phyloP scores from a whole-genome alignment of 1,140 invertebrate species.

The Mycetomoellerius zeteki region DNA sequence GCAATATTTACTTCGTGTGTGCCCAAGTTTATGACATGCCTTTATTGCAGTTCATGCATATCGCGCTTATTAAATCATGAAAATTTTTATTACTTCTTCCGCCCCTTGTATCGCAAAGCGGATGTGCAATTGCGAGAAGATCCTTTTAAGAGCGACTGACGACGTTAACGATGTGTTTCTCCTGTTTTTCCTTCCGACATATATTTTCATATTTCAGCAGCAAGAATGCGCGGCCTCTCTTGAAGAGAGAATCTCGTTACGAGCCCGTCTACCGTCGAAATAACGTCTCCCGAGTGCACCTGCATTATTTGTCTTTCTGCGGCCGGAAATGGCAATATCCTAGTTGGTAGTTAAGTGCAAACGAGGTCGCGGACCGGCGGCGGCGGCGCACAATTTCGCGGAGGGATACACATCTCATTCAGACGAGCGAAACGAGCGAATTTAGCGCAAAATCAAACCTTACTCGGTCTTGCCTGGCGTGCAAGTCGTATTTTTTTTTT shows the following conservation, averaged over 20 bases:
- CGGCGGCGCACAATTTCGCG: slow-evolving; percentile 60
- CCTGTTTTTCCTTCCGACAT: slow-evolving; percentile 25
- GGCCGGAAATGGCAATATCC: slow-evolving; percentile 67
- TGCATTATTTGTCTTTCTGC: slow-evolving; percentile 71
- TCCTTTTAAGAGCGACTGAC: background rate
- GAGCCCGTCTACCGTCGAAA: slow-evolving; percentile 36
- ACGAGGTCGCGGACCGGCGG: slow-evolving; percentile 59
- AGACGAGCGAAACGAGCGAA: slow-evolving; percentile 15
- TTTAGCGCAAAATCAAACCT: slow-evolving; percentile 55
- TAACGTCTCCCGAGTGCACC: slow-evolving; percentile 60
- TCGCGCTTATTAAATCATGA: background rate
- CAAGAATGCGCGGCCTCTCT: background rate
- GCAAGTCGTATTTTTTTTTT: background rate
- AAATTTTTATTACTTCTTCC: background rate
- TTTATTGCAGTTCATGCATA: background rate
- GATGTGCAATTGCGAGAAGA: background rate
- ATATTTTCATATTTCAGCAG: slow-evolving; percentile 39
- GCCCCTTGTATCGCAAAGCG: background rate
- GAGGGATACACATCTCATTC: slow-evolving; percentile 31
- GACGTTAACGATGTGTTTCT: slow-evolving; percentile 8
- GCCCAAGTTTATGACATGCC: background rate
- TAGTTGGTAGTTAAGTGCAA: slow-evolving; percentile 68
- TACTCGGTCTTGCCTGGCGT: background rate
- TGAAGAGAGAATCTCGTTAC: slow-evolving; percentile 22
- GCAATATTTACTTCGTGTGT: slow-evolving; percentile 17